These are phyloP conservation scores for Maniola hyperantus DNA, from an alignment of 2,888 invertebrate species.

Conservation along the genomic window DNA sequence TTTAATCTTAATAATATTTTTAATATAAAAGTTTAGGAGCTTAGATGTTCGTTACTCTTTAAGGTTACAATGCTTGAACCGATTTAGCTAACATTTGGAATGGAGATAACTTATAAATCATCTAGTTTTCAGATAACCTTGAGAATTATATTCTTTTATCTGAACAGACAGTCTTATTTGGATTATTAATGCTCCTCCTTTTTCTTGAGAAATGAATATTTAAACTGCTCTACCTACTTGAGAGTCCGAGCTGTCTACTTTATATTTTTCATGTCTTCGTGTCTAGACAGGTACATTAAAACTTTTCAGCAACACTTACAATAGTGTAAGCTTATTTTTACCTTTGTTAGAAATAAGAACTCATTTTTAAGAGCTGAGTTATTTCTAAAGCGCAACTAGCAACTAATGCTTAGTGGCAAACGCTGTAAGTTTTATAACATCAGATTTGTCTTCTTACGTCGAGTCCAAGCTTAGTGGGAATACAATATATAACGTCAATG, in stretches of 20 bases:
- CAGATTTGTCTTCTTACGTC: slow-evolving; percentile 36
- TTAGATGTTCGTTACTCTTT: too few relatives aligned
- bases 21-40: too few relatives aligned
- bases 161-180: not conserved
- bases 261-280: slow-evolving; percentile 2
- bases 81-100: too few relatives aligned
- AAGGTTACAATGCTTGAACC: too few relatives aligned
- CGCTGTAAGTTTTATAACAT: slow-evolving; percentile 30
- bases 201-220: not conserved
- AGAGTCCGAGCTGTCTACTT: not conserved
- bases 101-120: too few relatives aligned
- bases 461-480: slow-evolving; percentile 36
- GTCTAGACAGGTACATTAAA: slow-evolving; percentile 14
- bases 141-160: too few relatives aligned
- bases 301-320: slow-evolving; percentile 7
- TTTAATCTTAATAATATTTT: too few relatives aligned
- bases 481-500: slow-evolving; percentile 43
- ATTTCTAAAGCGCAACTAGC: slow-evolving; percentile 12
- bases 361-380: not conserved
- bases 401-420: slow-evolving; percentile 25
- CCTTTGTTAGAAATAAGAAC: slow-evolving; percentile 1
- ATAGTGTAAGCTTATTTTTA: slow-evolving; percentile 9
- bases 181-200: not conserved
- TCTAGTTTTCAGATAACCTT: too few relatives aligned
- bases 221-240: not conserved